These are phyloP conservation scores for Echinops telfairi DNA, from an alignment of 2,113 vertebrate species.

Conservation along the genomic window DNA sequence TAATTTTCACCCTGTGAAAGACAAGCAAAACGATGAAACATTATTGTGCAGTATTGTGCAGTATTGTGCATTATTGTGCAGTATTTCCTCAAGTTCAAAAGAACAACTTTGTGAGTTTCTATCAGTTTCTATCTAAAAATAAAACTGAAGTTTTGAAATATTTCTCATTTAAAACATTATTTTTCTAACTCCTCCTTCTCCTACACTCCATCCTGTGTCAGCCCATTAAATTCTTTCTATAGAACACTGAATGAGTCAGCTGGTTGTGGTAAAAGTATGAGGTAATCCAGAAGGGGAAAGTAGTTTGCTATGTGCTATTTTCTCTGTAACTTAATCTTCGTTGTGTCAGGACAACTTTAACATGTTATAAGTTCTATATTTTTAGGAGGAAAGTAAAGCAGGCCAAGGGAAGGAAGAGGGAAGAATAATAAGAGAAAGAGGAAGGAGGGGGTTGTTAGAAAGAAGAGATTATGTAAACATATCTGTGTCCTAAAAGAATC, in stretches of 20 bases:
- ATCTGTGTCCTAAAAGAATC: not conserved
- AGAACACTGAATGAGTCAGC: not conserved
- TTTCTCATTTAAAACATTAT: not conserved
- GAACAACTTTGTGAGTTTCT: not conserved
- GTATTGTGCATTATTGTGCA: not conserved
- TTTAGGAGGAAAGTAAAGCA: not conserved
- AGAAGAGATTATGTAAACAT: not conserved
- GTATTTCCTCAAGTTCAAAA: not conserved
- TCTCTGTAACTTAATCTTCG: not conserved
- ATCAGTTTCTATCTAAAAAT: slow-evolving; percentile 8
- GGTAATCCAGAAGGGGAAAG: not conserved
- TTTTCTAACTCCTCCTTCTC: not conserved
- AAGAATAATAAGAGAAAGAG: not conserved
- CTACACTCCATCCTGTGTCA: not conserved
- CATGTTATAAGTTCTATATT: not conserved
- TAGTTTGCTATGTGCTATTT: not conserved
- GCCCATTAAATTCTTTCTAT: not conserved
- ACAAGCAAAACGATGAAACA: not conserved
- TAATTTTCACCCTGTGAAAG: not conserved
- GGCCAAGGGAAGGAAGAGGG: accelerated
- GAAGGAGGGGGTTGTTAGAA: not conserved
- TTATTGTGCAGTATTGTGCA: not conserved
- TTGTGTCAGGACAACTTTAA: not conserved
- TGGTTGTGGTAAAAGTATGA: not conserved
- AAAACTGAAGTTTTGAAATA: not conserved